A percentile compares a stretch with the other conserved stretches of the same genome.
Evolutionary conservation across 2,888 invertebrate species (phyloP).

Genomic region (Agriopis marginaria): DNA sequence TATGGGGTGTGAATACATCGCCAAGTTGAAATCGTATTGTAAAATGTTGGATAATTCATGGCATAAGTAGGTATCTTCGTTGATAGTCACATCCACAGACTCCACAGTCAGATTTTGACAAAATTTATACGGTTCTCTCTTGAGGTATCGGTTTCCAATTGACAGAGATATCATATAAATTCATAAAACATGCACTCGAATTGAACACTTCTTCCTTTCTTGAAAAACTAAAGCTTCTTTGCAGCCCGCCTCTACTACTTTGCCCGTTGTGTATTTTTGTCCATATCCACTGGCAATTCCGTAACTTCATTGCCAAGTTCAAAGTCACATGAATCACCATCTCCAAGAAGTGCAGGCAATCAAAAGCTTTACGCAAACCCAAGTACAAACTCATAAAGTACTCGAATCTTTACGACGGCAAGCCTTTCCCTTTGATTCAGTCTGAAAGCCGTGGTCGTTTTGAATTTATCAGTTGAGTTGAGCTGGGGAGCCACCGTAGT

Average conservation of each 20-base stretch:
- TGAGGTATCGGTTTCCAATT: too few species aligned
- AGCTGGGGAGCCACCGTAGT: neutral
- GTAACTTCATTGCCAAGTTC: slow-evolving; percentile 15
- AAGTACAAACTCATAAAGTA: slow-evolving; percentile 32
- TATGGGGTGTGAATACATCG: too few species aligned
- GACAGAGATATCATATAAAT: too few species aligned
- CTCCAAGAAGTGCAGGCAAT: slow-evolving; percentile 16
- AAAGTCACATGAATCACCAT: slow-evolving; percentile 21
- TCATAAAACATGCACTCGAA: too few species aligned
- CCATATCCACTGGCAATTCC: neutral
- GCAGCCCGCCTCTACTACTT: neutral
- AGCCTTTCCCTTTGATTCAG: slow-evolving; percentile 30
- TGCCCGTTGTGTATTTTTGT: neutral
- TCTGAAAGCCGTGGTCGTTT: slow-evolving; percentile 22
- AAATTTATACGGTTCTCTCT: too few species aligned
- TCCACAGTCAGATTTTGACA: too few species aligned
- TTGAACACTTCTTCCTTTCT: too few species aligned
- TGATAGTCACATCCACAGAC: too few species aligned
- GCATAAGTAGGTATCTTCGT: too few species aligned
- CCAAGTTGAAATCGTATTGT: too few species aligned
- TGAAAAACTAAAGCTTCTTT: too few species aligned
- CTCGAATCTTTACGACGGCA: slow-evolving; percentile 28
- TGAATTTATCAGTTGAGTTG: neutral
- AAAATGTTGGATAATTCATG: too few species aligned
- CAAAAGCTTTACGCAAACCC: slow-evolving; percentile 19